Evolutionary conservation across 2,888 invertebrate genomes (phyloP).

Genomic region (Tenthredo scrophulariae): DNA sequence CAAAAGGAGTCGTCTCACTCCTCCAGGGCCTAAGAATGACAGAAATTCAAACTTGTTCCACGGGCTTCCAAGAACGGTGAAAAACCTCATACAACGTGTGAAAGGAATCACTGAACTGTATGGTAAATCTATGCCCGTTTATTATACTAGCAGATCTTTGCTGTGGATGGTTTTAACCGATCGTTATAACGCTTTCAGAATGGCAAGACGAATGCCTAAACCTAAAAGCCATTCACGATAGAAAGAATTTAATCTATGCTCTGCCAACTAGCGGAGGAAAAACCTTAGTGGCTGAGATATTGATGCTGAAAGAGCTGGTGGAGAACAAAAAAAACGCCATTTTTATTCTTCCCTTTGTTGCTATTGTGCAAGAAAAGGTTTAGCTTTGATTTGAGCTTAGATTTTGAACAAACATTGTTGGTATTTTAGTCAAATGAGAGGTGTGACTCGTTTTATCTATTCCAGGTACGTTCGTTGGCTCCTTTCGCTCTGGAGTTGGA

Average conservation of each 20-base stretch:
- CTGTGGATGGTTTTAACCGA: background rate
- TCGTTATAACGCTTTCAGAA: constrained; percentile 79
- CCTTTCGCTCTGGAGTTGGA: constrained; percentile 93
- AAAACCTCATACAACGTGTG: constrained; percentile 85
- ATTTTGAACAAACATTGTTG: background rate
- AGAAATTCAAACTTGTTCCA: constrained; percentile 83
- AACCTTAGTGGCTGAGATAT: constrained; percentile 96
- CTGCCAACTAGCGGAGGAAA: constrained; percentile 98
- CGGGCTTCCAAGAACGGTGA: constrained; percentile 87
- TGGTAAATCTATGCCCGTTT: constrained; percentile 80
- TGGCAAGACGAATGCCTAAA: constrained; percentile 97
- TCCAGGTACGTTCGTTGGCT: constrained; percentile 89
- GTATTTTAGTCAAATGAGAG: background rate
- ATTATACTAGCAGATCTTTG: background rate
- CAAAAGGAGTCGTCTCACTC: background rate
- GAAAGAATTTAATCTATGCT: constrained; percentile 93
- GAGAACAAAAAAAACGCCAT: constrained; percentile 90
- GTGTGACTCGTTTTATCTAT: constrained; percentile 51
- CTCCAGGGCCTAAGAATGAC: background rate
- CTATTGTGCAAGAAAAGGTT: constrained; percentile 98
- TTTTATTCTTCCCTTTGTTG: constrained; percentile 96
- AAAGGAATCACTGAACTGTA: constrained; percentile 91
- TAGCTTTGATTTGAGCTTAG: background rate
- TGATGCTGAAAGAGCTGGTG: constrained; percentile 92
- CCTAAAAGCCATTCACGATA: constrained; percentile 85